phyloP scores from a whole-genome alignment of 2,797 vertebrate species.

The Anniella stebbinsi region DNA sequence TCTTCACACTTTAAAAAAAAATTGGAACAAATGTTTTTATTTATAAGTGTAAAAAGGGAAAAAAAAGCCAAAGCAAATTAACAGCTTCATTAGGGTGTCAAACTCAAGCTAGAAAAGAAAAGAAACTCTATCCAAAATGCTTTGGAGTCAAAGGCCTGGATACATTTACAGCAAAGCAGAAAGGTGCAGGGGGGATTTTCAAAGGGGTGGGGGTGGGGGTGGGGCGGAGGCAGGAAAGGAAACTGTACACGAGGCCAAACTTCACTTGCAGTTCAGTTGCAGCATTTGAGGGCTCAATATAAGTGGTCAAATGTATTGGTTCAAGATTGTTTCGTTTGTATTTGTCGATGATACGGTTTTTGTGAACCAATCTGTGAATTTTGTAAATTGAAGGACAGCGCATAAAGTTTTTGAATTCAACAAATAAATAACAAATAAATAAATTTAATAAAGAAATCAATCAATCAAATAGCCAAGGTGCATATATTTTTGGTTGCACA shows the following conservation, averaged over 20 bases:
- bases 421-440: neutral
- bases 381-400: neutral
- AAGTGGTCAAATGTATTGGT: neutral
- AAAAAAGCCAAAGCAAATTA: constrained; percentile 49
- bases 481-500: neutral
- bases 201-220: neutral
- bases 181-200: constrained; percentile 6
- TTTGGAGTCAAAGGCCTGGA: constrained; percentile 13
- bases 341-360: neutral
- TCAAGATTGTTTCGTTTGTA: neutral
- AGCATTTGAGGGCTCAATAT: neutral
- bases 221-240: neutral
- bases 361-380: neutral
- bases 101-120: constrained; percentile 42
- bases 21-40: constrained; percentile 75
- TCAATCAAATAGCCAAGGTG: neutral
- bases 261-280: neutral
- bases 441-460: neutral
- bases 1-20: constrained; percentile 77
- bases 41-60: constrained; percentile 73
- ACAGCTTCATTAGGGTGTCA: constrained; percentile 33
- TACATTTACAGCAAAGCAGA: constrained; percentile 7
- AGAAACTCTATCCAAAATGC: constrained; percentile 34
- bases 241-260: neutral
- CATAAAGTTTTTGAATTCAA: neutral